A percentile compares a stretch with the other conserved stretches of the same genome.
phyloP scores from a whole-genome alignment of 2,888 invertebrate genomes.

The Empis livida region DNA sequence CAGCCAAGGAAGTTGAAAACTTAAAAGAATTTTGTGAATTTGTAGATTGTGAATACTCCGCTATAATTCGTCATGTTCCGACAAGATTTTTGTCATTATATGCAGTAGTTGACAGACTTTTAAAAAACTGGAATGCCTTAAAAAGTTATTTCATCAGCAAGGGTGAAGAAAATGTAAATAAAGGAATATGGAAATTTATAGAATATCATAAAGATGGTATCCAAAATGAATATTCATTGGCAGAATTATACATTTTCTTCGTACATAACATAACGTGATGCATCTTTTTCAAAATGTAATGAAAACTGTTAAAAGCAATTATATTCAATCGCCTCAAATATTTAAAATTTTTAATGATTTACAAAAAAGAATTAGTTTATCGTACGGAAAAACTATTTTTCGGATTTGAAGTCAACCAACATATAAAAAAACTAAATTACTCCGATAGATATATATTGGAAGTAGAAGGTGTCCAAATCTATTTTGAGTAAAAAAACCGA shows the following conservation, averaged over 20 bases:
- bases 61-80: neutral
- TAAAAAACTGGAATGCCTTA: neutral
- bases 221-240: neutral
- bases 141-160: slow-evolving; percentile 3
- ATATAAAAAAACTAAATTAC: slow-evolving; percentile 5
- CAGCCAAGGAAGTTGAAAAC: neutral
- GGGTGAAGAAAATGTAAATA: slow-evolving; percentile 3
- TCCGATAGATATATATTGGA: neutral
- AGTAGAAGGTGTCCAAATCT: slow-evolving; percentile 2
- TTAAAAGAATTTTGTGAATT: neutral
- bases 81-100: neutral
- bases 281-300: neutral
- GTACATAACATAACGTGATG: neutral
- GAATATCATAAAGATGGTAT: neutral
- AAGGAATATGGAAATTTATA: neutral
- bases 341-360: slow-evolving; percentile 5
- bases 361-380: slow-evolving; percentile 3
- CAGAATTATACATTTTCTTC: neutral
- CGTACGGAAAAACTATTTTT: neutral
- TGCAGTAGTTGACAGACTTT: slow-evolving; percentile 3
- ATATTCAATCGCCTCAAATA: slow-evolving; percentile 5
- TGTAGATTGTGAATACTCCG: neutral
- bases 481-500: too few species aligned
- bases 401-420: neutral
- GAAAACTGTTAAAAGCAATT: slow-evolving; percentile 5